Evolutionary conservation across 2,113 vertebrate genomes (phyloP), one percentile per base, ranked within the genome.

Genomic region (Lethenteron reissneri): DNA sequence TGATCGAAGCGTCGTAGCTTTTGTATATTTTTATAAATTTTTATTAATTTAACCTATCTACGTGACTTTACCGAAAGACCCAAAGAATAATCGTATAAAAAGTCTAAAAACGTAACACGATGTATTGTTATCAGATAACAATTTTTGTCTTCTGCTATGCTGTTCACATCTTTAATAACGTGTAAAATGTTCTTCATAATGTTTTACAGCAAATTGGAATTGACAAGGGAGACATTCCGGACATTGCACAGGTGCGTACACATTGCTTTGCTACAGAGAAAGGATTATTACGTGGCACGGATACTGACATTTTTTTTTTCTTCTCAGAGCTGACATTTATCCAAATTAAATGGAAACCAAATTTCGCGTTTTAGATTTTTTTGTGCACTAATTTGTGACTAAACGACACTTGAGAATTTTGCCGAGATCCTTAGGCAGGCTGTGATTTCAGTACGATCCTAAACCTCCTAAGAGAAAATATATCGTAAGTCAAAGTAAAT

Each of bases 151-250:
- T 41, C 41, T 41, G 41, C 41, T 41, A 41, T 41, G 41, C 41
- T 41, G 41, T 41, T 41, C 5, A 41, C 41, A 41, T 41, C 41
- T 41, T 41, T 41, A 41, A 41, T 41, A 41, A 41, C 41, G 41
- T 41, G 13, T 75, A 71, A 71, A 71, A 15, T 2, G 78, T 58
- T 75, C 73, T 12, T 59, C 58, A 12, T 76, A 73, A 74, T 81
- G 76, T 77, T 72, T 75, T 78, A 76, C 83, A 99, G 94, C 90
- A 95, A 90, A 86, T 99, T 78, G 94, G 94, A 78, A 99, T 99
- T 79, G 94, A 99, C 80, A 99, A 99, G 82, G 94, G 90, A 3
- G 94, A 99, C 78, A 99, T 99, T 74, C 94, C 94, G 57, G 94
- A 99, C 79, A 90, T 96, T 71, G 95, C 94, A 17, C 89, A 95